Evolutionary conservation across 35 echinoderm and acorn worm species (phyloP), one percentile per base, ranked within the genome.

Genomic region (Acanthaster planci): DNA sequence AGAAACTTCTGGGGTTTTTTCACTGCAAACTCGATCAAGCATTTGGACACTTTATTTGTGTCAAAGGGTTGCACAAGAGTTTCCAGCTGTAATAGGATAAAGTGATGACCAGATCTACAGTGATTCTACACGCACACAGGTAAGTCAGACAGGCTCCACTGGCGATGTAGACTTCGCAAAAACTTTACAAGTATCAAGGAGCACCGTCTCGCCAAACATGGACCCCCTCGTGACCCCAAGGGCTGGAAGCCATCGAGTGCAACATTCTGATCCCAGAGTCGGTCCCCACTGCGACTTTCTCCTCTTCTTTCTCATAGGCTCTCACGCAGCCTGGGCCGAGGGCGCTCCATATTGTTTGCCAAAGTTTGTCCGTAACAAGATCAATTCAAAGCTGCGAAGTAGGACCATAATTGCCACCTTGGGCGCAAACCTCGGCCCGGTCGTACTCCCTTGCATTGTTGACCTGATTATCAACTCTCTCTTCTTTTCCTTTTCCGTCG

Each of bases 301-400:
- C 34, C 30, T 35, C 3, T 14, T 34, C 64, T 34, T 72, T 72
- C 64, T 72, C n/a, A 23, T 31, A 72, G 64, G 64, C 30, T 72
- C 64, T 31, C 23, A 72, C 27, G 56, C 56, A 59, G 19, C 56
- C 27, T 26, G 27, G 23, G 64, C 64, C 64, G 23, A 72, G 64
- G 64, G 64, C 64, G 23, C 64, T 72, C 42, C 42, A 72, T 72
- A 72, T 72, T 72, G 64, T 72, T 27, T 72, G 26, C 26, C 64
- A 72, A 72, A 72, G 64, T 72, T 72, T 72, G 64, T 72, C 34
- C 15, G 64, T 72, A 72, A 72, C 26, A 26, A 72, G 64, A 72
- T 72, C 7, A 72, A 72, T 72, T 34, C 57, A 26, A 72, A 72
- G 29, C 23, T 26, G 34, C 30, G 21, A 16, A 72, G 64, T 19